phyloP scores from a whole-genome alignment of 2,888 invertebrate genomes.

The Ypsolopha sequella region DNA sequence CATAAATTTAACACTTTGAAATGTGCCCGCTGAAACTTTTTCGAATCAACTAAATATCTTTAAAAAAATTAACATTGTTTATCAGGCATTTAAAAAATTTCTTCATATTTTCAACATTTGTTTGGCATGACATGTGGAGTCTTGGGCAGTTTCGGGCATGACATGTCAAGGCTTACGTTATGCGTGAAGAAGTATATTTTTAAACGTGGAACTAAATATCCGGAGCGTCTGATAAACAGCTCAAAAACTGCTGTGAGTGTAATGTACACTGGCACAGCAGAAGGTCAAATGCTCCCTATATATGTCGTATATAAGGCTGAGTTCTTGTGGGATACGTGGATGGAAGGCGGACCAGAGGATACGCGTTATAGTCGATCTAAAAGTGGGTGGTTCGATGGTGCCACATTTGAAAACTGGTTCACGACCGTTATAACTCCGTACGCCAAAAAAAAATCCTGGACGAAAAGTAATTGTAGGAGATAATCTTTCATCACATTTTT shows the following conservation, averaged over 20 bases:
- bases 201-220: slow-evolving; percentile 4
- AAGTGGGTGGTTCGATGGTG: slow-evolving; percentile 11
- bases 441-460: slow-evolving; percentile 8
- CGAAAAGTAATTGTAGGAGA: slow-evolving; percentile 13
- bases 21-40: no score
- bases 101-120: no score
- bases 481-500: slow-evolving; percentile 14
- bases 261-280: slow-evolving; percentile 7
- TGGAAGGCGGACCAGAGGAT: slow-evolving; percentile 8
- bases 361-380: slow-evolving; percentile 9
- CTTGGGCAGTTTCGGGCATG: no score
- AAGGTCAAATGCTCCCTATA: slow-evolving; percentile 5
- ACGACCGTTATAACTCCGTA: slow-evolving; percentile 9
- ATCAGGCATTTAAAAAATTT: no score
- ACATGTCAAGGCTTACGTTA: no score
- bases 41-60: no score
- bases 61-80: no score
- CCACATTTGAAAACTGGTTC: slow-evolving; percentile 12
- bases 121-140: no score
- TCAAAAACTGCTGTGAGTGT: slow-evolving; percentile 3
- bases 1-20: no score
- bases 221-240: slow-evolving; percentile 13
- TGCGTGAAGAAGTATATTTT: slow-evolving; percentile 1
- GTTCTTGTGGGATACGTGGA: slow-evolving; percentile 10
- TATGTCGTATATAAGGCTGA: slow-evolving; percentile 14